phyloP scores from a whole-genome alignment of 2,113 vertebrate species.

The Tapirus terrestris region DNA sequence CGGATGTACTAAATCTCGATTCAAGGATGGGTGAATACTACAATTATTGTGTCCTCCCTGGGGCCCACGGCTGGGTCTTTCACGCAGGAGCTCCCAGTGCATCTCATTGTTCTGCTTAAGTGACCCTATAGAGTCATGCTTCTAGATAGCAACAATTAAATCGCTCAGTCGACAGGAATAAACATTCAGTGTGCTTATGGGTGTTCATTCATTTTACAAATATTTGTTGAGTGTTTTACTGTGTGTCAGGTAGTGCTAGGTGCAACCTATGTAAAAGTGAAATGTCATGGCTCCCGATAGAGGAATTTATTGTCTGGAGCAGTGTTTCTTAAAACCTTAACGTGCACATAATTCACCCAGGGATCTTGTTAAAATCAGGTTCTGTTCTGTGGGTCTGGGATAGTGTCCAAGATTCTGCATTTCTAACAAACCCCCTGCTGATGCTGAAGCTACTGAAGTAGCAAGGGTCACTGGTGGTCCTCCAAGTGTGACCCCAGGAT shows the following conservation, averaged over 20 bases:
- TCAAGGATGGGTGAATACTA: neutral
- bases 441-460: no score
- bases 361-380: neutral
- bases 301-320: neutral
- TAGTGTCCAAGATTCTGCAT: neutral
- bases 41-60: neutral
- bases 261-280: neutral
- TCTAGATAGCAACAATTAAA: neutral
- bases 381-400: neutral
- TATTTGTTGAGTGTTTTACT: neutral
- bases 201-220: neutral
- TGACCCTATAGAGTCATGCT: rapidly evolving
- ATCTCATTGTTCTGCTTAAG: neutral
- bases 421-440: neutral
- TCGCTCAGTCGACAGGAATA: neutral
- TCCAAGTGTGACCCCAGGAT: neutral
- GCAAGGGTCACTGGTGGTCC: neutral
- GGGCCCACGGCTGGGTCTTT: neutral
- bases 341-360: rapidly evolving
- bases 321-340: neutral
- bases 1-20: neutral
- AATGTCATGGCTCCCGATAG: neutral
- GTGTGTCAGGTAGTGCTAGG: no score
- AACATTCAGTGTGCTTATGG: neutral
- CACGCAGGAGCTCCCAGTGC: neutral